A percentile compares a stretch with the other conserved stretches of the same genome.
These are phyloP conservation scores for Stictocephala bisonia DNA, from an alignment of 2,888 invertebrate genomes.

Conservation along the genomic window DNA sequence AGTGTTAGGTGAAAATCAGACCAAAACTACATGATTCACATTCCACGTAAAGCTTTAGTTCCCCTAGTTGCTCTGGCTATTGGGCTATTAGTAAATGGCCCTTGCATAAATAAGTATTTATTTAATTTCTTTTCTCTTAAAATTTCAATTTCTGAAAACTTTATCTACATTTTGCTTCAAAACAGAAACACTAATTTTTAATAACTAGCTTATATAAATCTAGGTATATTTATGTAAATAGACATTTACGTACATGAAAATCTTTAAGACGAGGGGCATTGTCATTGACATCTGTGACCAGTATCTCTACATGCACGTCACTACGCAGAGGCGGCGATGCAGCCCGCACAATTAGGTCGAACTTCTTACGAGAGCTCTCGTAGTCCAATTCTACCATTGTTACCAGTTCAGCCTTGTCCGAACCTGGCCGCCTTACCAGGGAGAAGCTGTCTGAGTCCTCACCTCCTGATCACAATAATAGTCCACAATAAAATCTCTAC, in stretches of 20 bases:
- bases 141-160: no score
- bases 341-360: conserved; percentile 88
- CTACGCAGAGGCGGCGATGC: conserved; percentile 90
- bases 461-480: conserved; percentile 69
- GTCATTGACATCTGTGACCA: conserved; percentile 95
- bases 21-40: no score
- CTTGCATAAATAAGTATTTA: no score
- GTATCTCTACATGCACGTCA: conserved; percentile 87
- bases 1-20: no score
- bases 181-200: no score
- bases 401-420: conserved; percentile 86
- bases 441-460: conserved; percentile 90
- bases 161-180: no score
- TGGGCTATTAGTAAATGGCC: no score
- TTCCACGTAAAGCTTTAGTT: no score
- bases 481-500: background rate
- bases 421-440: conserved; percentile 82
- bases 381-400: conserved; percentile 95
- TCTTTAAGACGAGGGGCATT: conserved; percentile 93
- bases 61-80: no score
- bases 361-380: conserved; percentile 92
- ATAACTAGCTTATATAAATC: no score
- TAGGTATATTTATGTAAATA: no score
- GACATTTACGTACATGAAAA: conserved; percentile 73
- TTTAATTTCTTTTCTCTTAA: no score